Conservation (phyloP, 2,888 invertebrate genomes). For the Callyntrura guangdongensis region DNA sequence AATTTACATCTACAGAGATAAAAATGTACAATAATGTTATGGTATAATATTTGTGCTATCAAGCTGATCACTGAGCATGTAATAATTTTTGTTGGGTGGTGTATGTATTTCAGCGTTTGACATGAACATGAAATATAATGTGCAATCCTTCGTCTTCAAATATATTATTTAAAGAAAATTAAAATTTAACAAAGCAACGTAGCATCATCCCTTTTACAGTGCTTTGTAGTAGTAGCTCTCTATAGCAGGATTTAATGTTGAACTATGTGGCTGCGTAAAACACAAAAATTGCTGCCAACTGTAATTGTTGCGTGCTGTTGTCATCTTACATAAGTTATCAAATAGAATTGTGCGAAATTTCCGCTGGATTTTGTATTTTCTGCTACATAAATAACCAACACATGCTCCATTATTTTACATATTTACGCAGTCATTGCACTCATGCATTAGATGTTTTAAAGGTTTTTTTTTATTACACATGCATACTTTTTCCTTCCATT, state of each 20-base stretch:
- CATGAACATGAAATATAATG: background rate
- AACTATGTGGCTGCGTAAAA: background rate
- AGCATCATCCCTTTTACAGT: background rate
- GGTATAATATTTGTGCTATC: background rate
- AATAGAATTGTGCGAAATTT: background rate
- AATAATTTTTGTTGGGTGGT: constrained; percentile 6
- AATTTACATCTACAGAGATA: background rate
- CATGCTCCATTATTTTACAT: background rate
- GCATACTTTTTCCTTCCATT: constrained; percentile 7
- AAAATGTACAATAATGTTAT: background rate
- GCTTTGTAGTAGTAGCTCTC: background rate
- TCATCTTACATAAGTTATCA: background rate
- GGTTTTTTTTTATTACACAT: background rate
- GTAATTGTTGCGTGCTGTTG: background rate
- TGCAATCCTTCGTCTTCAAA: background rate
- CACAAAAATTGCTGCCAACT: no score
- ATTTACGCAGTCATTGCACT: constrained; percentile 59
- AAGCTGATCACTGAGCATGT: background rate
- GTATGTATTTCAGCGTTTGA: background rate
- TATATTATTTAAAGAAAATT: background rate
- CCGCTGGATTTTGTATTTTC: background rate
- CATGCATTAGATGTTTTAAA: background rate
- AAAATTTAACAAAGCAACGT: constrained; percentile 6
- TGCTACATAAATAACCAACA: background rate
- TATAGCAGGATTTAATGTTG: background rate